Base-by-base conservation (phyloP, 30 jellyfish, hydroid and myxozoan species). In the Cassiopea andromeda region DNA sequence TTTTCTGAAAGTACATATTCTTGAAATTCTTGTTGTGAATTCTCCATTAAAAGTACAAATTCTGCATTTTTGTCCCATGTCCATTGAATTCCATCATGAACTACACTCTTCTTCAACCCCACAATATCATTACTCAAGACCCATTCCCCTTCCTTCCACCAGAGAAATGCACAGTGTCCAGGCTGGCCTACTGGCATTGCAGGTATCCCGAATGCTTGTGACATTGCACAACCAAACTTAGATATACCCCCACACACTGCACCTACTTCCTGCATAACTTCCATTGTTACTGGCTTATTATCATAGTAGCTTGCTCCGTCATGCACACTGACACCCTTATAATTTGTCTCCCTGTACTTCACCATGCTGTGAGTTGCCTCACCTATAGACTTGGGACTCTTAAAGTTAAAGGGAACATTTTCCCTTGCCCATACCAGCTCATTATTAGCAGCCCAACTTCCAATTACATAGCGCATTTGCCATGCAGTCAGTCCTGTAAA, bases 71-170 rank as follows among this genome's bases (percentile, higher is more conserved):
- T 75, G 61, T 73, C 60, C 92, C 92, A 84, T 6, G 85, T 70
- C 86, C 87, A 84, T 70, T 84, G 92, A 7, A 84, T 84, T 18
- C 92, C 92, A 48, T 73, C 84, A 60, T 84, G 92, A 19, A 68
- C 82, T n/a, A 18, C 69, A 50, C 92, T 84, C n/a, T 54, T 27
- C 18, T 12, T 47, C 17, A 84, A 72, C n/a, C 92, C 92, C 46
- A 87, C 48, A 54, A 60, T 27, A 19, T 60, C 92, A 58, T 84
- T 84, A 48, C 87, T 84, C 79, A 84, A 15, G 19, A 58, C 61
- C 92, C 92, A 84, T 10, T 84, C 78, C 46, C 92, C 92, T 59
- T 84, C 87, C 5, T 73, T 84, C 92, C 85, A 73, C 92, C 92
- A 84, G 18, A 84, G 87, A n/a, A 84, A 73, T 1, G 92, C 92